Evolutionary conservation across 2,113 vertebrate species (phyloP).

Genomic region (Emydura subglobosa): DNA sequence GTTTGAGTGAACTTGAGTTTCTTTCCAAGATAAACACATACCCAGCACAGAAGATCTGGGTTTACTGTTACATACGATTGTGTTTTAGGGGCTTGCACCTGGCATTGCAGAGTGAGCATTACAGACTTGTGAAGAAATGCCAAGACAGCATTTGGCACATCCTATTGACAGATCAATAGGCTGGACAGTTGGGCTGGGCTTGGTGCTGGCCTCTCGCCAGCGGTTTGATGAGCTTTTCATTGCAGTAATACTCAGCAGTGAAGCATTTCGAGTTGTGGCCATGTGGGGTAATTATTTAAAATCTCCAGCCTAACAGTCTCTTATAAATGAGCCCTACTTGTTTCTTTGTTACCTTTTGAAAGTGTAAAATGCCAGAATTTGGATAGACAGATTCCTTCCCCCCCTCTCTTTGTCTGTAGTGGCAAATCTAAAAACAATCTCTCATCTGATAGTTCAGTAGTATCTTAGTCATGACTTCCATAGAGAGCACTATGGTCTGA

Average conservation of each 20-base stretch:
- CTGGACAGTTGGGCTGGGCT: background rate
- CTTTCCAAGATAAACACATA: slow-evolving; percentile 66
- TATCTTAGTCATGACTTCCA: background rate
- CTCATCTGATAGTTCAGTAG: background rate
- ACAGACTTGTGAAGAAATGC: slow-evolving; percentile 63
- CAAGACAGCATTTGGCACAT: slow-evolving; percentile 46
- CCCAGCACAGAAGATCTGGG: slow-evolving; percentile 65
- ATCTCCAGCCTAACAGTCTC: background rate
- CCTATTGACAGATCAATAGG: slow-evolving; percentile 13
- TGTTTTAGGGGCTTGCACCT: slow-evolving; percentile 61
- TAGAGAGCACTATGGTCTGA: background rate
- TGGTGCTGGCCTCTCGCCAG: background rate
- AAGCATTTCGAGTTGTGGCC: slow-evolving; percentile 31
- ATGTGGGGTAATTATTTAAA: background rate
- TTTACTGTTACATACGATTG: slow-evolving; percentile 57
- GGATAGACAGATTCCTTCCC: background rate
- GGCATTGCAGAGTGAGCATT: background rate
- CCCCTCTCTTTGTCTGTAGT: background rate
- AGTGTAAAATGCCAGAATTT: background rate
- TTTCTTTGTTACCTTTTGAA: slow-evolving; percentile 1
- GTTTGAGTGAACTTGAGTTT: slow-evolving; percentile 63
- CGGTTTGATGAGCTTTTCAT: background rate
- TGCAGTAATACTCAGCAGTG: background rate
- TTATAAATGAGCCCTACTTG: background rate
- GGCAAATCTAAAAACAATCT: background rate